phyloP scores from a whole-genome alignment of 2,113 vertebrate genomes.

The Sigmodon hispidus region DNA sequence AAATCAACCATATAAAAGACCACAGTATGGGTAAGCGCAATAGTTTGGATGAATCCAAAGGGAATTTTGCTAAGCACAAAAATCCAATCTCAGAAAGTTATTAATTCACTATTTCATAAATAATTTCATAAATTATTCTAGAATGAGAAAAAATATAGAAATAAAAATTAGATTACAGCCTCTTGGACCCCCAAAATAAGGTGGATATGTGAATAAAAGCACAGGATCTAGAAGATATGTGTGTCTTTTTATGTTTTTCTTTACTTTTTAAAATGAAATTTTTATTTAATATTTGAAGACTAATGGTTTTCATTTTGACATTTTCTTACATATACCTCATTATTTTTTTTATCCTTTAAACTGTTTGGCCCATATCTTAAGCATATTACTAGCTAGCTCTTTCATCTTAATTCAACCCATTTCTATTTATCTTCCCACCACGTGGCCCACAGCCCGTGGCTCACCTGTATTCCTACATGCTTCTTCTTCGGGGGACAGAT shows the following conservation, averaged over 20 bases:
- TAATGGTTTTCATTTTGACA: neutral
- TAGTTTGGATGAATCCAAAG: neutral
- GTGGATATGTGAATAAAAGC: neutral
- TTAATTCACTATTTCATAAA: neutral
- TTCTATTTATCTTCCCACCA: too few species aligned
- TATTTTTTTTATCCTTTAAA: too few species aligned
- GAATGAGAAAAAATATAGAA: slow-evolving; percentile 2
- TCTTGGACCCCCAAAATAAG: neutral
- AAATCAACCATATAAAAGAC: neutral
- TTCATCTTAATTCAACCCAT: too few species aligned
- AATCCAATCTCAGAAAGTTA: neutral
- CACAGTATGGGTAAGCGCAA: neutral
- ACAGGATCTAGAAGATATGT: neutral
- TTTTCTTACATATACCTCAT: neutral
- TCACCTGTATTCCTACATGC: too few species aligned
- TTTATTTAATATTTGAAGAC: neutral
- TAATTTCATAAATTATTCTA: slow-evolving; percentile 2
- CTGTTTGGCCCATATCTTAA: too few species aligned
- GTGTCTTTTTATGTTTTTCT: neutral
- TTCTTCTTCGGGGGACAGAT: too few species aligned
- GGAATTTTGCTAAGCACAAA: neutral
- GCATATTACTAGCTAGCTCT: too few species aligned
- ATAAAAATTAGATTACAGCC: neutral
- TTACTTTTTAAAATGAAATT: neutral
- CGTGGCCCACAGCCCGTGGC: too few species aligned